Evolutionary conservation across 2,797 vertebrate species (phyloP).

Genomic region (Rhinophrynus dorsalis): DNA sequence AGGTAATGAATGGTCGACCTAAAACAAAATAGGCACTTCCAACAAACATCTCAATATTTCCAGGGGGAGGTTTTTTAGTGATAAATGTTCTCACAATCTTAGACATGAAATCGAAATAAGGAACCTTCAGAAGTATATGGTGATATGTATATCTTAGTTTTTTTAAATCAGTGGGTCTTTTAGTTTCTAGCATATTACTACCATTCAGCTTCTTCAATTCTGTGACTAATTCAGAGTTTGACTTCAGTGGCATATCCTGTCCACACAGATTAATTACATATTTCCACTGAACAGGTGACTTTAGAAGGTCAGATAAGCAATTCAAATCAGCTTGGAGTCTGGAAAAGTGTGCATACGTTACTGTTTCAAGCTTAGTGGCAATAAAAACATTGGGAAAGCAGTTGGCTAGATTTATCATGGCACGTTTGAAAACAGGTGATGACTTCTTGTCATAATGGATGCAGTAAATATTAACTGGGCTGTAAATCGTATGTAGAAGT

Average conservation of each 20-base stretch:
- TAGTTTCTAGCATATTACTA: slow-evolving; percentile 85
- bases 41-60: slow-evolving; percentile 81
- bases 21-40: slow-evolving; percentile 92
- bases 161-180: slow-evolving; percentile 78
- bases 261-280: slow-evolving; percentile 92
- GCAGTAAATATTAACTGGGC: slow-evolving; percentile 85
- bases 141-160: slow-evolving; percentile 79
- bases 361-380: slow-evolving; percentile 82
- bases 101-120: slow-evolving; percentile 74
- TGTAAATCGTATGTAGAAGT: slow-evolving; percentile 80
- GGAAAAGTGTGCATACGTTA: slow-evolving; percentile 85
- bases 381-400: slow-evolving; percentile 87
- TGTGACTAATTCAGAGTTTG: slow-evolving; percentile 79
- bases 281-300: slow-evolving; percentile 80
- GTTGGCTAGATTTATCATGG: slow-evolving; percentile 77
- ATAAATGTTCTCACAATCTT: slow-evolving; percentile 75
- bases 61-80: slow-evolving; percentile 75
- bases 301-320: slow-evolving; percentile 84
- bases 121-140: slow-evolving; percentile 74
- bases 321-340: slow-evolving; percentile 90
- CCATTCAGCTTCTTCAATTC: slow-evolving; percentile 81
- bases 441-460: slow-evolving; percentile 90
- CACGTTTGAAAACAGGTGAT: slow-evolving; percentile 72
- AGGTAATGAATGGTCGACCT: slow-evolving; percentile 74
- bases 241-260: slow-evolving; percentile 88